These are phyloP conservation scores for Ceyx cyanopectus DNA, from an alignment of 2,113 vertebrate genomes.

Conservation along the genomic window DNA sequence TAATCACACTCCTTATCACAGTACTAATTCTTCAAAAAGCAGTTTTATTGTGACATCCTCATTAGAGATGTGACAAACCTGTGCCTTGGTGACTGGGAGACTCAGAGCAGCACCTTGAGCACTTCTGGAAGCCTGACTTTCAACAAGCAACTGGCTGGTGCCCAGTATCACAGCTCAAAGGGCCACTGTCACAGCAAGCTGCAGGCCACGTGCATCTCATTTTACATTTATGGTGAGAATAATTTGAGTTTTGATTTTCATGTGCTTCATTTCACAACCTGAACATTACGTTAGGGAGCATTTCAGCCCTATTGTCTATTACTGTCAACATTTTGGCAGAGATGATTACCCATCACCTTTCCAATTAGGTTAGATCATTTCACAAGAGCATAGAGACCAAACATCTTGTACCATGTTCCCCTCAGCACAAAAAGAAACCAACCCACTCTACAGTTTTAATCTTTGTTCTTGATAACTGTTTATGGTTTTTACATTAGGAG, in stretches of 20 bases:
- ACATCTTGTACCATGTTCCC: background rate
- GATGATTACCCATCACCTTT: background rate
- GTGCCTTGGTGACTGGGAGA: background rate
- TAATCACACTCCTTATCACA: background rate
- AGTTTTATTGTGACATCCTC: background rate
- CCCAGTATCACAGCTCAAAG: background rate
- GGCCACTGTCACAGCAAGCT: too few relatives aligned
- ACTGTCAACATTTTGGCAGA: background rate
- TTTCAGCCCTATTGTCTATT: background rate
- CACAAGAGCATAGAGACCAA: background rate
- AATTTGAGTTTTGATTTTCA: background rate
- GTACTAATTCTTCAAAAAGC: background rate
- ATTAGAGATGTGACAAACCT: background rate
- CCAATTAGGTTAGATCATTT: background rate
- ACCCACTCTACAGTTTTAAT: background rate
- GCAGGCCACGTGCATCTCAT: rapidly evolving
- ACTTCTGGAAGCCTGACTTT: background rate
- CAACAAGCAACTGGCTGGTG: rapidly evolving
- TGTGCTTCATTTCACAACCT: background rate
- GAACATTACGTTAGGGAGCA: background rate
- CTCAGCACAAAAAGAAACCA: background rate
- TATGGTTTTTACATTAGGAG: background rate
- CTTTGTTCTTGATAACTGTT: background rate
- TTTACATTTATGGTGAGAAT: background rate
- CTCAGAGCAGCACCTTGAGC: background rate